phyloP scores from a whole-genome alignment of 2,888 invertebrate genomes.

The Capitulum mitella region DNA sequence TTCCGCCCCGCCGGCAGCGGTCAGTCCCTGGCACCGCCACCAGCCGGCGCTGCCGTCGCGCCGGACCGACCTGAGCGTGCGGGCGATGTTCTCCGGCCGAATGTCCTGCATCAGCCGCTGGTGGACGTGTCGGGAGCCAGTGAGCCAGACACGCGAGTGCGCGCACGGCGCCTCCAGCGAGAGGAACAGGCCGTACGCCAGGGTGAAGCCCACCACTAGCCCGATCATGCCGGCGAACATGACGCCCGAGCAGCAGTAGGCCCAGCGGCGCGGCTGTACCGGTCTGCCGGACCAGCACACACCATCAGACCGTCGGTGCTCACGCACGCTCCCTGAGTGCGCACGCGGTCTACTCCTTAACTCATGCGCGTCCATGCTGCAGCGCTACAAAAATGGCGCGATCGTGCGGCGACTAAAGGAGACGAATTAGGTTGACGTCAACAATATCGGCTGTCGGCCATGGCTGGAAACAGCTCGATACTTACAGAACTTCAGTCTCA shows the following conservation, averaged over 20 bases:
- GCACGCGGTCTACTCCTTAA: no score
- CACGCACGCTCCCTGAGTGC: no score
- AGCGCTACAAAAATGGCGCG: no score
- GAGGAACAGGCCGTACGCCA: constrained; percentile 19
- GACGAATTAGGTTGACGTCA: no score
- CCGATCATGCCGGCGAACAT: constrained; percentile 16
- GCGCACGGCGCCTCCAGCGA: constrained; percentile 26
- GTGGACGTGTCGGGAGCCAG: neutral
- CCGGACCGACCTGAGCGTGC: neutral
- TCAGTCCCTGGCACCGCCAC: neutral
- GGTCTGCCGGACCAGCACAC: neutral
- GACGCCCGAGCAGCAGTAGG: constrained; percentile 21
- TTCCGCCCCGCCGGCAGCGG: neutral
- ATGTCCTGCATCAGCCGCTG: neutral
- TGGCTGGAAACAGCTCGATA: no score
- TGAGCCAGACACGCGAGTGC: constrained; percentile 17
- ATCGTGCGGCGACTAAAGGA: no score
- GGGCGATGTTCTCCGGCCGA: neutral
- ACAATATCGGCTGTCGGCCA: no score
- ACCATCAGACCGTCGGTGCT: no score
- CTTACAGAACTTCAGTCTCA: no score
- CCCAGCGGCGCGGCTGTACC: constrained; percentile 21
- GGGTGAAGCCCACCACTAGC: constrained; percentile 16
- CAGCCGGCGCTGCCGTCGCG: neutral
- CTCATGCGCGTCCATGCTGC: no score